Conservation (phyloP, 2,113 vertebrate species). For the Phoxinus phoxinus region DNA sequence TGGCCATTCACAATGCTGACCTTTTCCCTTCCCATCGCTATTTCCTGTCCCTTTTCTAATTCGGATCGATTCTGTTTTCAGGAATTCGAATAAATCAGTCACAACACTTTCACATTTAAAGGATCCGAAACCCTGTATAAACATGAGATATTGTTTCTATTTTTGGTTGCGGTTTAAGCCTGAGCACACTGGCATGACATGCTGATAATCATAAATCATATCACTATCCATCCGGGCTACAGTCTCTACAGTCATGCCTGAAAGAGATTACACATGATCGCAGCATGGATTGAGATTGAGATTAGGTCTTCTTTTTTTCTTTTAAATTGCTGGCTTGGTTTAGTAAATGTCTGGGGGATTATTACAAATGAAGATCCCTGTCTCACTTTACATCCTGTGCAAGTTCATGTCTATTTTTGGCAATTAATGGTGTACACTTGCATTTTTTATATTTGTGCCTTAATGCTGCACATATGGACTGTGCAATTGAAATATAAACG, state of each 20-base stretch:
- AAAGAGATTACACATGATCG: slow-evolving; percentile 66
- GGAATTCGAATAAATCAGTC: background rate
- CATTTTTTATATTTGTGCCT: slow-evolving; percentile 29
- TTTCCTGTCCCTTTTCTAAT: background rate
- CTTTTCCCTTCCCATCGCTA: background rate
- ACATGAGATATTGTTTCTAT: slow-evolving; percentile 10
- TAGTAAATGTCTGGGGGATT: slow-evolving; percentile 71
- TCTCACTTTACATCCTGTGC: slow-evolving; percentile 58
- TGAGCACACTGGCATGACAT: slow-evolving; percentile 16
- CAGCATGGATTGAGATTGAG: slow-evolving; percentile 67
- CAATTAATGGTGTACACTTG: background rate
- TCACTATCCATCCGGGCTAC: slow-evolving; percentile 44
- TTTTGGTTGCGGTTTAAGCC: slow-evolving; percentile 13
- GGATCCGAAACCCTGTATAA: background rate
- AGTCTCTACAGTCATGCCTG: slow-evolving; percentile 56
- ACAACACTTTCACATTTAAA: background rate
- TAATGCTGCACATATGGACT: slow-evolving; percentile 19
- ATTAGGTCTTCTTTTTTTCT: slow-evolving; percentile 70
- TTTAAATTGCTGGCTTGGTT: slow-evolving; percentile 71
- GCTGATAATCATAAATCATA: slow-evolving; percentile 38
- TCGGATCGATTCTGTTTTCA: background rate
- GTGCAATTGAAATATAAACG: slow-evolving; percentile 22
- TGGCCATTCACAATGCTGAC: slow-evolving; percentile 15
- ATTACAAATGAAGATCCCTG: slow-evolving; percentile 64
- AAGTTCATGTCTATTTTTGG: slow-evolving; percentile 21